Evolutionary conservation across 2,888 invertebrate genomes (phyloP), one percentile per base, ranked within the genome.

Genomic region (Xanthia togata): DNA sequence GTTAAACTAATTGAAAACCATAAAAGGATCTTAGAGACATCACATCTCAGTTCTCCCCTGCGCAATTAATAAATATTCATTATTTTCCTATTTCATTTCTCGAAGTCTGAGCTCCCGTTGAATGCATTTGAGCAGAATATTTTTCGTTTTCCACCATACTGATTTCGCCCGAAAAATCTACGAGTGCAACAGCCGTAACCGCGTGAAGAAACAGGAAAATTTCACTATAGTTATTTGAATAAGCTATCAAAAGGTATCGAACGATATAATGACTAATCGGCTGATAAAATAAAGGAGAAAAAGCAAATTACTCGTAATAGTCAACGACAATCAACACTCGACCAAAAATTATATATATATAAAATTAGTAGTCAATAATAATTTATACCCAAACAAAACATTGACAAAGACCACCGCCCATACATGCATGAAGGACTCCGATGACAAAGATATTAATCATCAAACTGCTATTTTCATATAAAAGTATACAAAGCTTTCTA

Each of bases 401-500:
- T 41, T 47, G 11, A 31, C 62, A 71, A 62, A 71, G 53, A 67
- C 38, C n/a, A 38, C 35, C 14, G 47, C 5, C 55, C 50, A 20
- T 50, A 17, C 12, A n/a, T 44, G 5, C 4, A 65, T n/a, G n/a
- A n/a, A 41, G 3, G 11, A 53, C n/a, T 50, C 14, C n/a, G 23
- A 55, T 23, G 31, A 63, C 60, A 68, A 77, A 53, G 31, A 72
- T 35, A 84, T 81, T 75, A 75, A 68, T 73, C 81, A 84, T 23
- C 74, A 81, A 65, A 73, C 81, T 62, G 55, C 78, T 14, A 65
- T 74, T 72, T 59, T 62, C 41, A 38, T 69, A 69, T 69, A 62
- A 81, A 79, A 81, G 71, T 84, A 71, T 76, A 41, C 86, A 78
- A 80, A 75, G 76, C 75, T 72, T 75, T 88, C 89, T 86, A 87